phyloP scores from a whole-genome alignment of 2,113 vertebrate species.

The Puntigrus tetrazona region DNA sequence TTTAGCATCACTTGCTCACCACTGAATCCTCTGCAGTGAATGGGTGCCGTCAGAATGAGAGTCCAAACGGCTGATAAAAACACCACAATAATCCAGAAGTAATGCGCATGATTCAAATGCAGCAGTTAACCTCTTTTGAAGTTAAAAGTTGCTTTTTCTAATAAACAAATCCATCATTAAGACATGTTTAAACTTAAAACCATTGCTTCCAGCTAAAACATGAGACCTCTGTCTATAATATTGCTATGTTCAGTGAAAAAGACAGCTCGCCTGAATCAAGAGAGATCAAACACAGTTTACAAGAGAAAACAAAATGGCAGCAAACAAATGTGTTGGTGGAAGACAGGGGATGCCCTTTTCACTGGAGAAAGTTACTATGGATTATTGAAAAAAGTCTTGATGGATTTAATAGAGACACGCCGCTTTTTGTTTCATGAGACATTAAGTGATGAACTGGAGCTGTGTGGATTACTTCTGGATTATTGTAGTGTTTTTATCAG shows the following conservation, averaged over 20 bases:
- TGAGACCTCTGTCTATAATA: neutral
- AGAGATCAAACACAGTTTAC: neutral
- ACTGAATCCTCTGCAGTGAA: neutral
- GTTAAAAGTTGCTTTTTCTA: neutral
- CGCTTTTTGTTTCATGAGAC: neutral
- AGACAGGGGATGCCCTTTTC: neutral
- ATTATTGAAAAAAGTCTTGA: neutral
- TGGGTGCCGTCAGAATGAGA: neutral
- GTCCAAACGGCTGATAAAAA: neutral
- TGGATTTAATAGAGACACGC: neutral
- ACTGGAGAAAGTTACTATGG: neutral
- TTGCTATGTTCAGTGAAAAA: neutral
- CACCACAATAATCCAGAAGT: neutral
- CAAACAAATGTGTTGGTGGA: too few species aligned
- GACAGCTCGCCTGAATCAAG: neutral
- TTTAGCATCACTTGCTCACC: neutral
- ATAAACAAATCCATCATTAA: neutral
- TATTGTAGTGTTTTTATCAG: neutral
- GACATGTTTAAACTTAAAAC: neutral
- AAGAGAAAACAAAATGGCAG: neutral
- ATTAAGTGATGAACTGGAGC: neutral
- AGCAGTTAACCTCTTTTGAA: neutral
- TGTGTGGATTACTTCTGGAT: neutral
- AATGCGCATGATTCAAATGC: neutral
- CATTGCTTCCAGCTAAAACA: neutral